These are phyloP conservation scores for Scleropages formosus DNA, from an alignment of 2,797 vertebrate species.

Conservation along the genomic window DNA sequence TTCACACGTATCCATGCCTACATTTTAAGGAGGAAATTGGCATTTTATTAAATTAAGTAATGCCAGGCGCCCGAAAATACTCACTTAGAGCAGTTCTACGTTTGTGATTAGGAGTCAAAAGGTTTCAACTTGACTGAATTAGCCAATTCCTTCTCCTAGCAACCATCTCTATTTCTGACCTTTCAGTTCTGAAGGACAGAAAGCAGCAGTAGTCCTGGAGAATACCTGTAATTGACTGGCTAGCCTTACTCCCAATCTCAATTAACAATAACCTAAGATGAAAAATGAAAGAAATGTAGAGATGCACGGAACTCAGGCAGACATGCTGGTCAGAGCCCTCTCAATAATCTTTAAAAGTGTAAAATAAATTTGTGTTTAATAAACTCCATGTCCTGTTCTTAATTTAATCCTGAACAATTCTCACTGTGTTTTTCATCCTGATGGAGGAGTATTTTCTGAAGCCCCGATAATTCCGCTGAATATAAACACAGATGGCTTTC, in stretches of 20 bases:
- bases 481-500: background rate
- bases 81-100: slow-evolving; percentile 62
- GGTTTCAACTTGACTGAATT: slow-evolving; percentile 62
- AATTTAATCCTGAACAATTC: background rate
- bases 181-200: slow-evolving; percentile 6
- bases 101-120: slow-evolving; percentile 61
- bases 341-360: background rate
- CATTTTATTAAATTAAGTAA: slow-evolving; percentile 74
- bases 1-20: slow-evolving; percentile 64
- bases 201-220: background rate
- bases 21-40: slow-evolving; percentile 69
- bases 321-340: background rate
- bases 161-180: slow-evolving; percentile 15
- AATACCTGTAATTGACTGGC: slow-evolving; percentile 25
- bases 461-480: background rate
- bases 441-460: too few species aligned
- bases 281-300: background rate
- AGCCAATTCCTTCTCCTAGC: slow-evolving; percentile 39
- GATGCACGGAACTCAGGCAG: background rate
- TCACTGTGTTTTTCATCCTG: background rate
- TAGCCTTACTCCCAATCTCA: slow-evolving; percentile 17
- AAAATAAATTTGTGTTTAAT: background rate
- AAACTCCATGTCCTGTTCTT: background rate
- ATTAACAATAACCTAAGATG: background rate
- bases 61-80: slow-evolving; percentile 64